Percentiles rank a stretch among this genome's conserved stretches.
Conservation (phyloP, 2,888 invertebrate species). For the Punctoribates punctum region DNA sequence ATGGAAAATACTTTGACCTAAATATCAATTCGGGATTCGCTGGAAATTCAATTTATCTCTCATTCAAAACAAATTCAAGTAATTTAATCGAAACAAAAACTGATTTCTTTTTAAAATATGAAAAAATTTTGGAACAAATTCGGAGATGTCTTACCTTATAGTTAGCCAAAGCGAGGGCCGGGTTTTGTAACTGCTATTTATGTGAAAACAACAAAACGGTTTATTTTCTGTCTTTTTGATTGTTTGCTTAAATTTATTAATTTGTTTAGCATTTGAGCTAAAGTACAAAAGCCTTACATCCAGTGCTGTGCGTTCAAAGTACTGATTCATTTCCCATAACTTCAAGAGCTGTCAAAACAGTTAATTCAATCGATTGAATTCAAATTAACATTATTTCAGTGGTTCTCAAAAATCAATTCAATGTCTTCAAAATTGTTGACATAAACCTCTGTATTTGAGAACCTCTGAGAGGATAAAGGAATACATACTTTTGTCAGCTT, state of each 20-base stretch:
- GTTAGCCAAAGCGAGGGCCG: constrained; percentile 52
- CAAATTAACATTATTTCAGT: not conserved
- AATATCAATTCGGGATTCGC: constrained; percentile 29
- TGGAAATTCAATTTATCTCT: constrained; percentile 34
- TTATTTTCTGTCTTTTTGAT: constrained; percentile 26
- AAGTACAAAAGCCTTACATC: constrained; percentile 51
- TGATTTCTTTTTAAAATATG: not conserved
- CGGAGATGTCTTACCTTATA: constrained; percentile 52
- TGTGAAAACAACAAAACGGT: constrained; percentile 31
- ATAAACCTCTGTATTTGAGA: constrained; percentile 5
- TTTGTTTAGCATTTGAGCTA: constrained; percentile 33
- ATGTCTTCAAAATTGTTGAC: not conserved
- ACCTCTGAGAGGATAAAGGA: not conserved
- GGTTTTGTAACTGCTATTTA: constrained; percentile 55
- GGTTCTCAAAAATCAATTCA: constrained; percentile 10
- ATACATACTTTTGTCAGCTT: constrained; percentile 74
- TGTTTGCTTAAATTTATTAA: not conserved
- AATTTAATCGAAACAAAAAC: constrained; percentile 17
- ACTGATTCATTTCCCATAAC: constrained; percentile 88
- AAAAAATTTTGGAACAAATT: not conserved
- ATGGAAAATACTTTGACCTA: constrained; percentile 27
- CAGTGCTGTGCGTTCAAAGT: constrained; percentile 60
- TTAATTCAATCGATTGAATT: constrained; percentile 33
- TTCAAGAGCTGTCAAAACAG: constrained; percentile 64
- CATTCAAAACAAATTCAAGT: not conserved